Conservation (phyloP, 2,113 vertebrate species). For the Speoplatyrhinus poulsoni region DNA sequence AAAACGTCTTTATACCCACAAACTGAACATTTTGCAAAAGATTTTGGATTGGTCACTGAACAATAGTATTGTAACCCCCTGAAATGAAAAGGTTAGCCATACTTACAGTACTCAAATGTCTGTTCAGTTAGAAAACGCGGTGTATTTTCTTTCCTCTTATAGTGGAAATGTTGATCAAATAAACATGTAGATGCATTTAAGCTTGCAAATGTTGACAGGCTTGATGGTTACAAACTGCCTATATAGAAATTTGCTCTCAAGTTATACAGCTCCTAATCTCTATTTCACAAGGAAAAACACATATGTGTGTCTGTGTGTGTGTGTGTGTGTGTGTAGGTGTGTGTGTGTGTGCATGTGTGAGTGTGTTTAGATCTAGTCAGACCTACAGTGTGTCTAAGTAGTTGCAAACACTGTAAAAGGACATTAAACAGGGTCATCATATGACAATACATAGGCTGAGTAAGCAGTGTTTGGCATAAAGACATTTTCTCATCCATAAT, state of each 20-base stretch:
- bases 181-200: background rate
- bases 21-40: too few relatives aligned
- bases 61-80: too few relatives aligned
- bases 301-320: background rate
- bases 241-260: too few relatives aligned
- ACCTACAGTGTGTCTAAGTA: conserved; percentile 17
- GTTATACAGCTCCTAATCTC: too few relatives aligned
- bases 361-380: conserved; percentile 7
- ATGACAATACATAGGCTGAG: conserved; percentile 1
- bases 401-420: conserved; percentile 25
- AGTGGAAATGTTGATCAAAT: background rate
- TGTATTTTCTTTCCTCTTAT: background rate
- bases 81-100: too few relatives aligned
- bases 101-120: too few relatives aligned
- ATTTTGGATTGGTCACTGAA: too few relatives aligned
- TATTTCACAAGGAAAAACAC: too few relatives aligned
- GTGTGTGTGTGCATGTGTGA: background rate
- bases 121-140: background rate
- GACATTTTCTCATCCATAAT: conserved; percentile 28
- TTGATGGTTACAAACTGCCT: too few relatives aligned
- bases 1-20: too few relatives aligned
- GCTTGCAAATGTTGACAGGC: too few relatives aligned
- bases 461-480: conserved; percentile 7
- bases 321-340: background rate
- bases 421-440: conserved; percentile 20